A percentile compares a stretch with the other conserved stretches of the same genome.
Conservation (phyloP, 2,888 invertebrate species). For the Zhuqinia jingwanae region DNA sequence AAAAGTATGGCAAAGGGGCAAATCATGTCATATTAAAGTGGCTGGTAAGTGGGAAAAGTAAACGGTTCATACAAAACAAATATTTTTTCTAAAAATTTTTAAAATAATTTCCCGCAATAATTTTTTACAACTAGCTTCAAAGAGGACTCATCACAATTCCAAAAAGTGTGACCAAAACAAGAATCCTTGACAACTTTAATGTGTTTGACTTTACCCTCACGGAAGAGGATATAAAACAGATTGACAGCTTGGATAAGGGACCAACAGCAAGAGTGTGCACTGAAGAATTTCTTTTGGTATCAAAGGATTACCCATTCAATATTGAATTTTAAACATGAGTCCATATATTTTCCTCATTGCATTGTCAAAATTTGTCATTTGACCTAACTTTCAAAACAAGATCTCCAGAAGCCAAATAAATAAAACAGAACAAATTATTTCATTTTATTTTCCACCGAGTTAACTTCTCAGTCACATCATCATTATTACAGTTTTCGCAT, state of each 20-base stretch:
- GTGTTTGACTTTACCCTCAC: conserved; percentile 89
- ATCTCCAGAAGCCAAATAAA: too few relatives aligned
- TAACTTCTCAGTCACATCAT: too few relatives aligned
- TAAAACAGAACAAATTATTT: too few relatives aligned
- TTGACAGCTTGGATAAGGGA: conserved; percentile 85
- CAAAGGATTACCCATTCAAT: conserved; percentile 81
- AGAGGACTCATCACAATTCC: conserved; percentile 89
- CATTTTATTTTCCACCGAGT: too few relatives aligned
- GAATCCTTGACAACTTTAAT: conserved; percentile 87
- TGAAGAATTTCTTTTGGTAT: conserved; percentile 77
- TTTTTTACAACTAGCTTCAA: conserved; percentile 83
- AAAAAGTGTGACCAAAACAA: conserved; percentile 90
- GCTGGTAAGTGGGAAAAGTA: conserved; percentile 78
- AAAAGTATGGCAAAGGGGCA: conserved; percentile 80
- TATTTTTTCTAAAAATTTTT: too few relatives aligned
- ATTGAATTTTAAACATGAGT: background rate
- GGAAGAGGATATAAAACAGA: conserved; percentile 85
- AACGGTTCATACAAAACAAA: too few relatives aligned
- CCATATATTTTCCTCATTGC: too few relatives aligned
- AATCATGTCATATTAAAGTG: conserved; percentile 81
- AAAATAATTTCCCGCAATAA: background rate
- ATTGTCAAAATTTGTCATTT: too few relatives aligned
- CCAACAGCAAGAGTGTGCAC: conserved; percentile 23
- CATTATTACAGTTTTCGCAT: too few relatives aligned
- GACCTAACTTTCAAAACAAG: too few relatives aligned